A percentile compares a stretch with the other conserved stretches of the same genome.
Conservation (phyloP, 2,113 vertebrate species). For the Melanocharis versteri region DNA sequence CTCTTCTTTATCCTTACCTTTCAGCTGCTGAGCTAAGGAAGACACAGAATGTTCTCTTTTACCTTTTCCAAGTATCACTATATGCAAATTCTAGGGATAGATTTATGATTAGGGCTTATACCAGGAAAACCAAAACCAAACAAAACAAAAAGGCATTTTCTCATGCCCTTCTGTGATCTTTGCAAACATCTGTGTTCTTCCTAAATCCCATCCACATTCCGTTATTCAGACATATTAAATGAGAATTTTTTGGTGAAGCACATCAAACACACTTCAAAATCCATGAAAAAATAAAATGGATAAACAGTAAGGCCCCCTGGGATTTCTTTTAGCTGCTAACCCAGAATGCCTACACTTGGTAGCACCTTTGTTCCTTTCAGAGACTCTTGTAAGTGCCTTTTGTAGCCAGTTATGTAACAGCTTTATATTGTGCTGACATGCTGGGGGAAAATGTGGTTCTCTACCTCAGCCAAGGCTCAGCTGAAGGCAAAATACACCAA, state of each 20-base stretch:
- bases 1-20: background rate
- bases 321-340: background rate
- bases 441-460: background rate
- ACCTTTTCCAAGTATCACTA: background rate
- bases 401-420: background rate
- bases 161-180: background rate
- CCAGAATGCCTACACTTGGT: background rate
- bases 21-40: background rate
- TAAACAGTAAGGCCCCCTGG: background rate
- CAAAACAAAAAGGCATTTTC: background rate
- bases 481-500: background rate
- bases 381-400: background rate
- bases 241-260: background rate
- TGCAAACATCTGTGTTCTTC: constrained; percentile 25
- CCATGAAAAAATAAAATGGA: background rate
- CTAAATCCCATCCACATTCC: background rate
- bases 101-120: background rate
- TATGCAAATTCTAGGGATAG: background rate
- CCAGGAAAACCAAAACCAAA: background rate
- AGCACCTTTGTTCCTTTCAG: background rate
- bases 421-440: background rate
- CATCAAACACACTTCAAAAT: background rate
- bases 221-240: background rate
- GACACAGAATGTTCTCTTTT: background rate
- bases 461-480: background rate